Percentiles rank a stretch among this genome's conserved stretches.
phyloP scores from a whole-genome alignment of 1,140 invertebrate species.

The Panulirus ornatus region DNA sequence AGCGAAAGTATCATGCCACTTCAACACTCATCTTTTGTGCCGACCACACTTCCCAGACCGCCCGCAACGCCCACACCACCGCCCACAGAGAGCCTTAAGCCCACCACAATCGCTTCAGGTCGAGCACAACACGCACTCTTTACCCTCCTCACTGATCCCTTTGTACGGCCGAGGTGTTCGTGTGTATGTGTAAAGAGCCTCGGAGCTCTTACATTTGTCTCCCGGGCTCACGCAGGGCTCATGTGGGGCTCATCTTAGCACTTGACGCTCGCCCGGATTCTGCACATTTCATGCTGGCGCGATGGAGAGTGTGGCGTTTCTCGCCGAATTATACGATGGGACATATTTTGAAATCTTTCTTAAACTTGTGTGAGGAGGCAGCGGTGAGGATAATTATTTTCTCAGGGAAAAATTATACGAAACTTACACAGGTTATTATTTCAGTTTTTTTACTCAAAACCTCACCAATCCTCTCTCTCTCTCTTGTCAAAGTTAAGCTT shows the following conservation, averaged over 20 bases:
- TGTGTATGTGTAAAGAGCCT: not conserved
- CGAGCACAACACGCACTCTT: not conserved
- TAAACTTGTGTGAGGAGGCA: no score
- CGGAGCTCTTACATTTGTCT: not conserved
- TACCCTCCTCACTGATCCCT: not conserved
- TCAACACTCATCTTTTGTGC: not conserved
- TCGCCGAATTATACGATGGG: not conserved
- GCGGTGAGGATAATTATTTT: no score
- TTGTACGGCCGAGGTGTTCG: not conserved
- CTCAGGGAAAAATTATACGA: no score
- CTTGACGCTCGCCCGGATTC: not conserved
- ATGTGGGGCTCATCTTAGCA: not conserved
- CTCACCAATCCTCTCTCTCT: no score
- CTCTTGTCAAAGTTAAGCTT: no score
- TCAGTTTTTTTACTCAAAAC: no score
- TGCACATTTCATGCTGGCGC: not conserved
- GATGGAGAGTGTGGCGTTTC: not conserved
- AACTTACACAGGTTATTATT: no score
- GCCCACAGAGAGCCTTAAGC: no score
- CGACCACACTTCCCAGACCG: not conserved
- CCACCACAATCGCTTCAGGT: no score
- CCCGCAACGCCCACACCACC: no score
- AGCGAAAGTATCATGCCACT: slow-evolving; percentile 12
- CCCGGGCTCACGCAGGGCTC: not conserved
- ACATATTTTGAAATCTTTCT: no score